These are phyloP conservation scores for Desoria tigrina DNA, from an alignment of 2,888 invertebrate genomes.

Conservation along the genomic window DNA sequence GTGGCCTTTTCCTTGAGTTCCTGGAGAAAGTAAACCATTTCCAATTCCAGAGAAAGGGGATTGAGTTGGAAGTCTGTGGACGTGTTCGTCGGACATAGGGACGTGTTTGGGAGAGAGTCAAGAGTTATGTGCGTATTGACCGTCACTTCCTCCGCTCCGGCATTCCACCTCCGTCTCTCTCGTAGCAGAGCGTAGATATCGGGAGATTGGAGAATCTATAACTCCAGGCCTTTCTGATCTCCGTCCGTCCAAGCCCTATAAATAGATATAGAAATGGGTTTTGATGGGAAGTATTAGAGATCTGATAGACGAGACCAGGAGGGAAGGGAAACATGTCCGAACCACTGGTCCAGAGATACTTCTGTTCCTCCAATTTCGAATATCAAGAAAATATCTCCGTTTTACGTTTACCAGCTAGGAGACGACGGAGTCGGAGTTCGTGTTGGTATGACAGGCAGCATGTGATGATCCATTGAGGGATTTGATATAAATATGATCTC, in stretches of 20 bases:
- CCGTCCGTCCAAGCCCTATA: no score
- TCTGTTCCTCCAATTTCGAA: conserved; percentile 16
- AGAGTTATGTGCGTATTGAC: conserved; percentile 11
- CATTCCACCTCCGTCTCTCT: background rate
- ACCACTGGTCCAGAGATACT: no score
- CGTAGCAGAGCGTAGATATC: no score
- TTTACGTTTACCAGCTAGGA: no score
- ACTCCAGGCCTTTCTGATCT: no score
- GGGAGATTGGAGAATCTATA: no score
- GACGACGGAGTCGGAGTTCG: background rate
- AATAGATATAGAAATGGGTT: no score
- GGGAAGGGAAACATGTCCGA: background rate
- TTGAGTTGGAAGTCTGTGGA: conserved; percentile 19
- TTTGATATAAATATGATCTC: conserved; percentile 20
- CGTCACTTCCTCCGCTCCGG: conserved; percentile 6
- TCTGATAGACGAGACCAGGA: no score
- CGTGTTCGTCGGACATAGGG: conserved; percentile 24
- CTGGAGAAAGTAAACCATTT: background rate
- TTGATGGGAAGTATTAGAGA: no score
- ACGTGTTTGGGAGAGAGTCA: conserved; percentile 19
- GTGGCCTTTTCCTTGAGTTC: background rate
- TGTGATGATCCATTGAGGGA: conserved; percentile 33
- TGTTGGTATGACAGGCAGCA: conserved; percentile 19
- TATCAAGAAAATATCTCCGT: background rate
- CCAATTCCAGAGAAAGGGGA: conserved; percentile 20